Evolutionary conservation across 2,113 vertebrate species (phyloP).

Genomic region (Nematolebias whitei): DNA sequence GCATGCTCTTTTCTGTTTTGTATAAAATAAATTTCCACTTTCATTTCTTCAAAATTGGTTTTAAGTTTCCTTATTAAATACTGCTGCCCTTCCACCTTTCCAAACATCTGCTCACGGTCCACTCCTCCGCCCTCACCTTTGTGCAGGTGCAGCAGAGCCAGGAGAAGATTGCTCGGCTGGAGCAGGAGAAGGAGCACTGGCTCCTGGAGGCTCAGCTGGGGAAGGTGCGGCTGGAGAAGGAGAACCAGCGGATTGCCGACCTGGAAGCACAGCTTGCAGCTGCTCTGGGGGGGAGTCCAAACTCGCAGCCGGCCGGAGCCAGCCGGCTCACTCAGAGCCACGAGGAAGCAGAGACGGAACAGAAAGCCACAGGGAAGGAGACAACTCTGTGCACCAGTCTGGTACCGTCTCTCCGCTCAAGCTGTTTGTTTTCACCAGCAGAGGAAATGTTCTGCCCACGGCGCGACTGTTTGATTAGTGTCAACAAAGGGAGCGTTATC

Average conservation of each 20-base stretch:
- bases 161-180: slow-evolving; percentile 95
- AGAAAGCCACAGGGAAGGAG: slow-evolving; percentile 71
- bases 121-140: no score
- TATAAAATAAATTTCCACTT: neutral
- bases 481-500: slow-evolving; percentile 51
- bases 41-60: neutral
- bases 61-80: slow-evolving; percentile 4
- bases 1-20: no score
- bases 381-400: slow-evolving; percentile 82
- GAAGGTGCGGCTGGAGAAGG: slow-evolving; percentile 94
- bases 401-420: slow-evolving; percentile 62
- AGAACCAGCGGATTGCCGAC: slow-evolving; percentile 86
- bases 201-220: slow-evolving; percentile 96
- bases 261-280: slow-evolving; percentile 82
- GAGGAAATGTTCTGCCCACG: slow-evolving; percentile 16
- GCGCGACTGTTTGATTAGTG: slow-evolving; percentile 45
- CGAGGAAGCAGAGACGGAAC: slow-evolving; percentile 71
- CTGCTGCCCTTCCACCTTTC: slow-evolving; percentile 15
- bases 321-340: slow-evolving; percentile 41
- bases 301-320: slow-evolving; percentile 50
- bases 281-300: slow-evolving; percentile 62
- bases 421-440: slow-evolving; percentile 27
- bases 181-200: slow-evolving; percentile 99
- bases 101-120: slow-evolving; percentile 5
- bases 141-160: slow-evolving; percentile 93